Percentiles rank a stretch among this genome's conserved stretches.
phyloP scores from a whole-genome alignment of 2,888 invertebrate genomes.

The Pocota personata region DNA sequence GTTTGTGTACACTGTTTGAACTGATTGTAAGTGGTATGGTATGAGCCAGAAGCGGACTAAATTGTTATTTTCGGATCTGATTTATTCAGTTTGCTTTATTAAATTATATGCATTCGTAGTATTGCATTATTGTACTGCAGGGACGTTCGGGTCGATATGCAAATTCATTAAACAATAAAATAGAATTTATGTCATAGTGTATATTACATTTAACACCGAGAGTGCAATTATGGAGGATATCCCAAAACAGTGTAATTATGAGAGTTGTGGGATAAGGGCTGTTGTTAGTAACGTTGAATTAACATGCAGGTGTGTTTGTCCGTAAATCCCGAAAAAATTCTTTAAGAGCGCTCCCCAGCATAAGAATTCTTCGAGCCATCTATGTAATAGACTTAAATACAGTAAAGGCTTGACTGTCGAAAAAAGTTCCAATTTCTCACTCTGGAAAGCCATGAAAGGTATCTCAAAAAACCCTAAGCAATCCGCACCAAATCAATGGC shows the following conservation, averaged over 20 bases:
- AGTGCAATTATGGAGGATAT: not conserved
- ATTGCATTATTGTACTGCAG: not conserved
- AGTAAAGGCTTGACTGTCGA: too few relatives aligned
- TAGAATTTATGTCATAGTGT: constrained; percentile 32
- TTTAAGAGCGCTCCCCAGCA: too few relatives aligned
- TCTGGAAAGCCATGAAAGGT: too few relatives aligned
- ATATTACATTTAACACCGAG: constrained; percentile 20
- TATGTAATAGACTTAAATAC: too few relatives aligned
- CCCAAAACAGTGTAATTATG: constrained; percentile 4
- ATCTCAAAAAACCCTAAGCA: too few relatives aligned
- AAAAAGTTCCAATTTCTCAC: too few relatives aligned
- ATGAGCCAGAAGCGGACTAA: not conserved
- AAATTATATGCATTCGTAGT: constrained; percentile 24
- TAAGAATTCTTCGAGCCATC: too few relatives aligned
- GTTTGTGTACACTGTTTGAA: not conserved
- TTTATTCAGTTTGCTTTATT: constrained; percentile 58
- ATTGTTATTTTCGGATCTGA: constrained; percentile 54
- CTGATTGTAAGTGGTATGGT: constrained; percentile 16
- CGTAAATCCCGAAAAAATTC: too few relatives aligned
- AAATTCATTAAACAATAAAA: constrained; percentile 43
- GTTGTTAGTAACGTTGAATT: too few relatives aligned
- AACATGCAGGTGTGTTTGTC: too few relatives aligned
- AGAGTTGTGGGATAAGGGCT: not conserved
- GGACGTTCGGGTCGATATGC: not conserved
- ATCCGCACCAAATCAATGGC: too few relatives aligned